Base-by-base conservation (phyloP, 2,113 vertebrate species). In the Phodopus roborovskii region DNA sequence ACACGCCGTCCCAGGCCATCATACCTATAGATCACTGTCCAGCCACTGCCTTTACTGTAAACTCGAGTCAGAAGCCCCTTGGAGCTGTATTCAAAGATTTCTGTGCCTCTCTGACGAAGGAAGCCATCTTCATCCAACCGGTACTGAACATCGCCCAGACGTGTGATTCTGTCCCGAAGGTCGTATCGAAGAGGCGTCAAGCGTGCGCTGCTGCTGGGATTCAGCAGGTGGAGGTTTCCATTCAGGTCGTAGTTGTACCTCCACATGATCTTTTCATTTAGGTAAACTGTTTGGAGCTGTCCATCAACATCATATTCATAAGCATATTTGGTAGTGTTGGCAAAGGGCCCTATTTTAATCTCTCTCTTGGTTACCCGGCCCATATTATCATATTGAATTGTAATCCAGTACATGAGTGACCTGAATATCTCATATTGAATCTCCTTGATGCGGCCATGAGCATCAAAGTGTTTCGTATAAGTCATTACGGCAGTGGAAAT, bases 401-500 rank as follows among this genome's bases (percentile, higher is more conserved):
- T 99, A 98, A 99, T 99, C 99, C 99, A 99, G 98, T 99, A 99
- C 99, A 99, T 99, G 90, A 99, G 98, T 0, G 99, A 99, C 78
- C 99, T 99, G 95, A 99, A 99, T 96, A 99, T 99, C 98, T 99
- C 99, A 39, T 99, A 99, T 94, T 99, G 99, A 91, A 99, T 99
- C 97, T 99, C 99, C 95, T 99, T 99, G 97, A 99, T 99, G 95
- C 99, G 99, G 3, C 99, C 99, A 0, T 99, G 99, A 0, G 99
- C 99, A 15, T 99, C 99, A 0, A 99, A 99, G 97, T 99, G 99
- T 97, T 99, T 99, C 33, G 99, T 99, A 96, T 99, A 99, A 0
- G 99, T 99, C 99, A 99, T 99, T 62, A 99, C 99, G 0, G 99
- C 99, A 0, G 99, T 99, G 3, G 99, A 99, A 86, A 99, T 99